Evolutionary conservation across 2,113 vertebrate genomes (phyloP).

Genomic region (Mormoops blainvillei): DNA sequence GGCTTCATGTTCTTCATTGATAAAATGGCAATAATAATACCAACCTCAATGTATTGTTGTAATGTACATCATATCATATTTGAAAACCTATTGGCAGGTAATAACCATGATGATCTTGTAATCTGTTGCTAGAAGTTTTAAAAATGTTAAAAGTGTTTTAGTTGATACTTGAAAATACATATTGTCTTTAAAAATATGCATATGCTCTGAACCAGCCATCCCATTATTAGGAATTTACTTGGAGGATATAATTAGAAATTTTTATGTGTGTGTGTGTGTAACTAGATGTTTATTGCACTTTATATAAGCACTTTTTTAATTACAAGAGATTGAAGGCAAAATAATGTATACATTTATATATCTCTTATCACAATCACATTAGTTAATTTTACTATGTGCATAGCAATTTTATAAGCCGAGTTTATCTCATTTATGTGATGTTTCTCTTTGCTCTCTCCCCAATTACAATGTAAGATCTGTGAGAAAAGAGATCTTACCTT

Average conservation of each 20-base stretch:
- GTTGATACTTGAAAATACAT: not conserved
- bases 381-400: not conserved
- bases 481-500: not conserved
- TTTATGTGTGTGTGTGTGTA: not conserved
- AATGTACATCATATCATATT: not conserved
- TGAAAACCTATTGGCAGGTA: not conserved
- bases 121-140: not conserved
- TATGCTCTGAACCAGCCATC: not conserved
- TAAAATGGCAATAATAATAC: not conserved
- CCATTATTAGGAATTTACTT: not conserved
- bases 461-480: not conserved
- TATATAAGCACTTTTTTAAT: not conserved
- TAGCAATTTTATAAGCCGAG: not conserved
- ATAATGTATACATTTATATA: not conserved
- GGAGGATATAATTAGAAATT: not conserved
- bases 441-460: not conserved
- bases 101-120: not conserved
- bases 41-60: not conserved
- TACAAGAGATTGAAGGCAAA: not conserved
- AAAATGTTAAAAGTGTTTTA: not conserved
- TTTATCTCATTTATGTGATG: not conserved
- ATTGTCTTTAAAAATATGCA: not conserved
- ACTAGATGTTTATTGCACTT: not conserved
- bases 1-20: not conserved
- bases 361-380: not conserved